Percentiles rank a stretch among this genome's conserved stretches.
Evolutionary conservation across 2,888 invertebrate genomes (phyloP).

Genomic region (Autographa pulchrina): DNA sequence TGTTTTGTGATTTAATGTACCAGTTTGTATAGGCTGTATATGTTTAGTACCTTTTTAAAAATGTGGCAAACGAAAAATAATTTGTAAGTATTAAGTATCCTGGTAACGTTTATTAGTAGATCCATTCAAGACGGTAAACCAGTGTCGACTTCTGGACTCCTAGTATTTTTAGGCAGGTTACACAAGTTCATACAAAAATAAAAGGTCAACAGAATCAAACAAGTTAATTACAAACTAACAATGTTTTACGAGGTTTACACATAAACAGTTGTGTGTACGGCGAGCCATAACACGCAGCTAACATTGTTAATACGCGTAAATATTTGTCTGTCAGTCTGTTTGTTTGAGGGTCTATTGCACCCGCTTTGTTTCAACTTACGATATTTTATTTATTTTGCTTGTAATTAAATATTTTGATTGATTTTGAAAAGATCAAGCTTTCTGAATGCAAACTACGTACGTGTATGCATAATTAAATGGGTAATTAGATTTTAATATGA

Average conservation of each 20-base stretch:
- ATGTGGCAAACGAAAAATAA: not conserved
- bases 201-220: constrained; percentile 55
- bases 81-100: not conserved
- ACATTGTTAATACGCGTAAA: constrained; percentile 64
- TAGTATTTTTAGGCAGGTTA: constrained; percentile 36
- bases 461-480: too few relatives aligned
- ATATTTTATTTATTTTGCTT: constrained; percentile 14
- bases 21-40: constrained; percentile 24
- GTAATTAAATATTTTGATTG: constrained; percentile 4
- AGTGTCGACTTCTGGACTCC: constrained; percentile 21
- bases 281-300: constrained; percentile 56
- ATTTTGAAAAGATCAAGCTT: not conserved
- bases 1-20: constrained; percentile 32
- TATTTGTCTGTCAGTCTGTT: constrained; percentile 65
- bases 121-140: constrained; percentile 20
- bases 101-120: too few relatives aligned
- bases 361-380: constrained; percentile 50
- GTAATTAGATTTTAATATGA: too few relatives aligned
- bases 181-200: constrained; percentile 57
- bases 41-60: not conserved
- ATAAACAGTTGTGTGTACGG: constrained; percentile 55
- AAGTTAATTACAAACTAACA: constrained; percentile 63
- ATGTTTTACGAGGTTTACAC: constrained; percentile 58
- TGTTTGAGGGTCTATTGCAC: constrained; percentile 59
- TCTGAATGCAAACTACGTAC: too few relatives aligned